Base-by-base conservation (phyloP, 2,797 vertebrate genomes). In the Nannoperca australis region DNA sequence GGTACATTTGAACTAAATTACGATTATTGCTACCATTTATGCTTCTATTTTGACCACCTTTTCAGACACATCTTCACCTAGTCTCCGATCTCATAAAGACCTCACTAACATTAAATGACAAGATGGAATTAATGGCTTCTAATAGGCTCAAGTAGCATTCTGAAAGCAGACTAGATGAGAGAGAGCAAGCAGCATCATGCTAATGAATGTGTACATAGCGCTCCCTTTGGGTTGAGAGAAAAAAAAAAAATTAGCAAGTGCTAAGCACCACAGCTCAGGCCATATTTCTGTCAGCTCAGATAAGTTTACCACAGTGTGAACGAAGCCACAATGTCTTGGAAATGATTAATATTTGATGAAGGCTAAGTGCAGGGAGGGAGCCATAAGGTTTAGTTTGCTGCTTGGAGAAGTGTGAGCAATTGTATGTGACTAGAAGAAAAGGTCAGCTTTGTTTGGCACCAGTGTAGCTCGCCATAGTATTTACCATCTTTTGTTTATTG, bases 321-420 rank as follows among this genome's bases (percentile, higher is more conserved):
- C 44, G 74, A 81, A 85, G 85, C 79, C 83, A 79, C 67, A 55
- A 30, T 70, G 74, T 85, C 80, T 82, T 84, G 63, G 68, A 87
- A 55, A 36, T 73, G 73, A 89, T 92, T 75, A 86, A 93, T 93
- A 90, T 90, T 93, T 91, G 75, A 92, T 91, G 89, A 89, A 67
- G 73, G 82, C 85, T 90, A 90, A 92, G 88, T 90, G 91, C 87
- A 84, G 9, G 22, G 79, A 86, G 71, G 78, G 68, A 87, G 72
- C 60, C 80, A 63, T 58, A 64, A 75, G 82, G 77, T 88, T 90
- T 51, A 17, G 50, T 74, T 62, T 38, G 70, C 81, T 78, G 81
- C 65, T 87, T 64, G 77, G 75, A 69, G 60, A 83, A 84, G 79
- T 83, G 85, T 70, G 73, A 88, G 79, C 74, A 70, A 85, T 85